Percentiles rank a stretch among this genome's conserved stretches.
phyloP scores from a whole-genome alignment of 1,140 invertebrate species.

The Palaemon carinicauda region DNA sequence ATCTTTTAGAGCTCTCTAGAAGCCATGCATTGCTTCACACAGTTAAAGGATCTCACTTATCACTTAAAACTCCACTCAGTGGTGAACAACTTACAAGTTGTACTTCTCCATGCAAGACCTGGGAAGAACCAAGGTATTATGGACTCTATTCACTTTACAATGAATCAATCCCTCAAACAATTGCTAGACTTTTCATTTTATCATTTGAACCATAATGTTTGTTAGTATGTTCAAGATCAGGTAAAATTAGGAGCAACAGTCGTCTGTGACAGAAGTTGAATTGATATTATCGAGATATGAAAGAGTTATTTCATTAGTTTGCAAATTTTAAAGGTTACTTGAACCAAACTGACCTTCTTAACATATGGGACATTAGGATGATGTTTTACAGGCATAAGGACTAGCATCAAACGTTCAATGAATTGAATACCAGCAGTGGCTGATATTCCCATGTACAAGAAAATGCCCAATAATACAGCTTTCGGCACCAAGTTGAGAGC shows the following conservation, averaged over 20 bases:
- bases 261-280: no score
- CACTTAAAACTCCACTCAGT: neutral
- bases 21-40: neutral
- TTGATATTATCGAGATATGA: no score
- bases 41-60: neutral
- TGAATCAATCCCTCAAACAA: neutral
- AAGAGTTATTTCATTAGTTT: no score
- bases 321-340: no score
- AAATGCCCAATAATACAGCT: constrained; percentile 94
- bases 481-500: constrained; percentile 86
- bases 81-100: neutral
- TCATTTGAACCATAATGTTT: no score
- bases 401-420: constrained; percentile 83
- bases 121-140: neutral
- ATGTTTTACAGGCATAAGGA: constrained; percentile 94
- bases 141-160: neutral
- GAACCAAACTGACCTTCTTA: constrained; percentile 64
- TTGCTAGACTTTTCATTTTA: neutral
- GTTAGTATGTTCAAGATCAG: no score
- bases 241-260: no score
- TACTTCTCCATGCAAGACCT: neutral
- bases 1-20: constrained; percentile 19
- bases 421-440: constrained; percentile 92
- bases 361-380: constrained; percentile 78
- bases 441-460: constrained; percentile 95